Conservation (phyloP, 2,888 invertebrate species). For the Mythimna albipuncta region DNA sequence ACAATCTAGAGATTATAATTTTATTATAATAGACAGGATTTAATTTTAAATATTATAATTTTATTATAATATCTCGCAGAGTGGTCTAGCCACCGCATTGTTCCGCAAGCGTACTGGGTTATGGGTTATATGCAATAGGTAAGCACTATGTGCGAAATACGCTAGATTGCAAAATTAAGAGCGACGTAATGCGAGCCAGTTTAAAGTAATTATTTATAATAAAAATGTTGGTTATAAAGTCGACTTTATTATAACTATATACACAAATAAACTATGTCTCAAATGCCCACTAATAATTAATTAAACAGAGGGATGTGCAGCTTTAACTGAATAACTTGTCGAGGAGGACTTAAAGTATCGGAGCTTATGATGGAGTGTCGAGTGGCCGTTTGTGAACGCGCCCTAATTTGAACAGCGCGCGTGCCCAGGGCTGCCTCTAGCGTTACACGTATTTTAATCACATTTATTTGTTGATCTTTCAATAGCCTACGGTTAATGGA, state of each 20-base stretch:
- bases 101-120: too few relatives aligned
- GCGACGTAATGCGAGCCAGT: too few relatives aligned
- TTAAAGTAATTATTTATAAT: too few relatives aligned
- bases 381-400: slow-evolving; percentile 66
- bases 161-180: too few relatives aligned
- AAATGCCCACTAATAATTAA: slow-evolving; percentile 50
- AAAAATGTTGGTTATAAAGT: neutral
- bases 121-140: too few relatives aligned
- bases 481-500: neutral
- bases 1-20: too few relatives aligned
- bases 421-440: slow-evolving; percentile 60
- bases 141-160: too few relatives aligned
- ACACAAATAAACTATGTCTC: slow-evolving; percentile 10
- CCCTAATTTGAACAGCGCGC: slow-evolving; percentile 68
- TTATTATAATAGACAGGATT: too few relatives aligned
- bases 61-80: neutral
- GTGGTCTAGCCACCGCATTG: too few relatives aligned
- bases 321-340: slow-evolving; percentile 71
- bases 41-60: too few relatives aligned
- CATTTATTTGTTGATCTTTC: slow-evolving; percentile 25
- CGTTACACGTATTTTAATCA: slow-evolving; percentile 32
- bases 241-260: neutral
- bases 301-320: slow-evolving; percentile 53
- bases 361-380: slow-evolving; percentile 67
- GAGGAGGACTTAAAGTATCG: slow-evolving; percentile 57